Conservation (phyloP, 2,113 vertebrate species). For the Sterrhoptilus dennistouni region DNA sequence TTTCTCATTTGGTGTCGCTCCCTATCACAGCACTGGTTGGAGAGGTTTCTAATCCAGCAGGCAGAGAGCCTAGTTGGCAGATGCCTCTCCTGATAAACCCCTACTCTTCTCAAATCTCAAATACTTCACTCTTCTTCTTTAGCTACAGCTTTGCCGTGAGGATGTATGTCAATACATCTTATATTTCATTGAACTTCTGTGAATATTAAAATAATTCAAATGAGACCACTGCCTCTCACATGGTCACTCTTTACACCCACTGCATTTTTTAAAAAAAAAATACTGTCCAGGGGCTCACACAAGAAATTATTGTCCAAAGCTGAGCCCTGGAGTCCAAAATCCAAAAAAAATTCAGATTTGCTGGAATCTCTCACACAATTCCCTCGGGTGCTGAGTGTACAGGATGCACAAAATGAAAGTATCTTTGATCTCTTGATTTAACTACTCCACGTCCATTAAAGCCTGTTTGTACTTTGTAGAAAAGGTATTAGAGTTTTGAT, state of each 20-base stretch:
- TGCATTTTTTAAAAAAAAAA: not conserved
- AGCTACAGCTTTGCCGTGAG: not conserved
- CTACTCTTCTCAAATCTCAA: not conserved
- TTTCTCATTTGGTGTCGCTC: not conserved
- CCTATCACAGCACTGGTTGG: rapidly evolving
- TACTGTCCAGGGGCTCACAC: not conserved
- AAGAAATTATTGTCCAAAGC: not conserved
- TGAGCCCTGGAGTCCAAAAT: not conserved
- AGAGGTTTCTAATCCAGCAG: not conserved
- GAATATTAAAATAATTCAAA: not conserved
- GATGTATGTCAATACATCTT: not conserved
- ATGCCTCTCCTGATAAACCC: not conserved
- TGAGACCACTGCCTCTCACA: not conserved
- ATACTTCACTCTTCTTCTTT: not conserved
- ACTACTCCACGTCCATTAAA: not conserved
- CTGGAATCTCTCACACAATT: not conserved
- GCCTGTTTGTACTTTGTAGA: not conserved
- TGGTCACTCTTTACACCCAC: not conserved
- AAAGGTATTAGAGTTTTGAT: not conserved
- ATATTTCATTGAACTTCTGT: not conserved
- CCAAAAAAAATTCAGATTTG: not conserved
- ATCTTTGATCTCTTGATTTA: not conserved
- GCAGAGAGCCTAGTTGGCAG: not conserved
- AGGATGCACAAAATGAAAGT: not conserved
- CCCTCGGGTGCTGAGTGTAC: not conserved